A percentile compares a stretch with the other conserved stretches of the same genome.
phyloP scores from a whole-genome alignment of 2,888 invertebrate species.

The Punctoribates punctum region DNA sequence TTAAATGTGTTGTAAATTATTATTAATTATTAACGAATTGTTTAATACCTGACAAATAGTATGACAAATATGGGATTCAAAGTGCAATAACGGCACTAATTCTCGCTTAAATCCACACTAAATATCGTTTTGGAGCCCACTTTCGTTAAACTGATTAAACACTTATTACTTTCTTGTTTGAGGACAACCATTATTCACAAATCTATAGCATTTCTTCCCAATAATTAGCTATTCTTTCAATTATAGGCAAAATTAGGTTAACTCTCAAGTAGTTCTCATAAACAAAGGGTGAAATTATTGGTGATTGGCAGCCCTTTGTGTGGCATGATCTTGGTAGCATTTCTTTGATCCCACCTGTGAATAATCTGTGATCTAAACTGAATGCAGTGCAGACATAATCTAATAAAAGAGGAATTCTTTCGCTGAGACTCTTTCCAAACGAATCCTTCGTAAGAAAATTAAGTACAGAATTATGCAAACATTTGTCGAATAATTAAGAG shows the following conservation, averaged over 20 bases:
- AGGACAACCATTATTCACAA: no score
- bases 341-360: conserved; percentile 8
- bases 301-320: not conserved
- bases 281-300: no score
- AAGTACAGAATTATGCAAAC: conserved; percentile 17
- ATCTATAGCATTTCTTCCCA: no score
- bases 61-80: conserved; percentile 7
- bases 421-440: not conserved
- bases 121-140: not conserved
- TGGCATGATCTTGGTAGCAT: not conserved
- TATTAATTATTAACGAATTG: conserved; percentile 15
- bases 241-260: no score
- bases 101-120: not conserved
- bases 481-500: not conserved
- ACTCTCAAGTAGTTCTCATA: no score
- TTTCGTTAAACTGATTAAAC: not conserved
- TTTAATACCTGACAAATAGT: not conserved
- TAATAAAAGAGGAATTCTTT: not conserved
- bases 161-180: no score
- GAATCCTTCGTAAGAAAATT: not conserved
- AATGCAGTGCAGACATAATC: conserved; percentile 32
- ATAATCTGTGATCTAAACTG: conserved; percentile 33
- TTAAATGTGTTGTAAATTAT: conserved; percentile 32
- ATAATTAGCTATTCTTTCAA: no score
- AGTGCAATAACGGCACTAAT: conserved; percentile 20